Conservation (phyloP, 1,140 invertebrate species). For the Nymphalis io region DNA sequence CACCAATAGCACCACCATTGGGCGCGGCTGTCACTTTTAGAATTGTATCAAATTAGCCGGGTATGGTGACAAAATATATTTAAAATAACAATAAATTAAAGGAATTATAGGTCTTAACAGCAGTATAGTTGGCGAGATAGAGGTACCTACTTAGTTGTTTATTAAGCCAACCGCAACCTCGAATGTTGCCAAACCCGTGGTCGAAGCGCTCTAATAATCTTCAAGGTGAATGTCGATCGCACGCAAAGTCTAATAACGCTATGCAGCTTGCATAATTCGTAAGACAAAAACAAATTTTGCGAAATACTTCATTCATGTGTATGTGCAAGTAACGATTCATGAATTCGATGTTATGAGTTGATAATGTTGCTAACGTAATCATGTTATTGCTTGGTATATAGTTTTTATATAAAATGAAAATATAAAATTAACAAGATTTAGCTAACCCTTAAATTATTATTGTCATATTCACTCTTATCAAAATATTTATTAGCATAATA, state of each 20-base stretch:
- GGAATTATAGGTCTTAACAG: conserved; percentile 2
- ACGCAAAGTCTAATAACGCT: not conserved
- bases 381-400: too few relatives aligned
- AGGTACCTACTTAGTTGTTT: not conserved
- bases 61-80: too few relatives aligned
- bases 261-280: conserved; percentile 7
- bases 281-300: not conserved
- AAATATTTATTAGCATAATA: too few relatives aligned
- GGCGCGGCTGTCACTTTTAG: too few relatives aligned
- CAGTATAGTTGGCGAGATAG: not conserved
- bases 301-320: conserved; percentile 4
- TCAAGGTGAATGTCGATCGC: conserved; percentile 57
- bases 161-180: conserved; percentile 43
- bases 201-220: conserved; percentile 64
- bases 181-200: conserved; percentile 68
- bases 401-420: too few relatives aligned
- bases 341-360: not conserved
- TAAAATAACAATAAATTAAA: too few relatives aligned
- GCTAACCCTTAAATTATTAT: too few relatives aligned
- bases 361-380: not conserved
- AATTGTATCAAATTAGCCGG: too few relatives aligned
- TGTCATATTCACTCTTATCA: too few relatives aligned
- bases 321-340: not conserved
- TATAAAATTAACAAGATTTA: too few relatives aligned
- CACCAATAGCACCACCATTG: too few relatives aligned